Percentiles rank a stretch among this genome's conserved stretches.
Evolutionary conservation across 2,113 vertebrate species (phyloP).

Genomic region (Odocoileus hemionus): DNA sequence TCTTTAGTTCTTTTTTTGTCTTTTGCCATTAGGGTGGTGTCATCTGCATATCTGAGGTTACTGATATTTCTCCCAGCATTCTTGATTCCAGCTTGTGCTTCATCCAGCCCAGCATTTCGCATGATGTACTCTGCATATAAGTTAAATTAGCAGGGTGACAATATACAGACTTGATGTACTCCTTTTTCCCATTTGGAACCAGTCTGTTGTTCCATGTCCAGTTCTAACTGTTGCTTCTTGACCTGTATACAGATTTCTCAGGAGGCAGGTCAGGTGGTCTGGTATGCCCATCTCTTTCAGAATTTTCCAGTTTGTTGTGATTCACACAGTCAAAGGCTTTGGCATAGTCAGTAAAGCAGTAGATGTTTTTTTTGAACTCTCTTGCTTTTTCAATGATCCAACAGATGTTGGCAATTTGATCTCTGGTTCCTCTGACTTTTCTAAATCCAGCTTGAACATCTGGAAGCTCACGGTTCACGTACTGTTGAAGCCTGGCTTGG

Average conservation of each 20-base stretch:
- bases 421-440: not conserved
- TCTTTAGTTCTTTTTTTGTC: not conserved
- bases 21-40: not conserved
- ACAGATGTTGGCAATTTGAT: not conserved
- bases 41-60: not conserved
- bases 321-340: not conserved
- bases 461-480: accelerated
- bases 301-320: not conserved
- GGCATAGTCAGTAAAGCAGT: not conserved
- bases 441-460: not conserved
- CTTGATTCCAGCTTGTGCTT: not conserved
- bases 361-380: not conserved
- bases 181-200: not conserved
- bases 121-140: not conserved
- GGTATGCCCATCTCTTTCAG: not conserved
- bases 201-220: not conserved
- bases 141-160: not conserved
- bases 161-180: not conserved
- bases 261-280: not conserved
- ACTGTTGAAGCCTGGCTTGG: not conserved
- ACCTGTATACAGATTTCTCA: not conserved
- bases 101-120: not conserved
- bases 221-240: not conserved
- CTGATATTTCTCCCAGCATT: not conserved
- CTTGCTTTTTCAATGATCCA: not conserved